phyloP scores from a whole-genome alignment of 1,140 invertebrate genomes.

The Drosophila parabipectinata region DNA sequence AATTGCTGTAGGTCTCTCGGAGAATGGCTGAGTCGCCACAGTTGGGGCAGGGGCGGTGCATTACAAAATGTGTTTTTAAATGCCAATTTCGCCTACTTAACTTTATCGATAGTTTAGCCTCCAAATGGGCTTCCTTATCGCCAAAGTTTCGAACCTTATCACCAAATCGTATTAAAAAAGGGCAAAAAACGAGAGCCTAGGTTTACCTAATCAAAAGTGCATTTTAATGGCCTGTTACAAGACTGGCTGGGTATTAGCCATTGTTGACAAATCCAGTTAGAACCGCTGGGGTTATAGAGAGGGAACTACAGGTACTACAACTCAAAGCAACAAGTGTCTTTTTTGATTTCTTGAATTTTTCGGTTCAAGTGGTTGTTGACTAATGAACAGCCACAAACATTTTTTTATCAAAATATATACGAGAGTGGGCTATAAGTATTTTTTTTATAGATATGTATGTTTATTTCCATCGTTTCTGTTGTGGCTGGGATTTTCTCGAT shows the following conservation, averaged over 20 bases:
- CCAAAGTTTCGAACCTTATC: conserved; percentile 2
- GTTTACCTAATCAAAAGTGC: conserved; percentile 32
- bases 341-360: conserved; percentile 1
- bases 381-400: conserved; percentile 35
- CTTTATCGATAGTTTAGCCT: conserved; percentile 60
- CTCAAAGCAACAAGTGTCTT: conserved; percentile 30
- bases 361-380: conserved; percentile 10
- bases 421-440: conserved; percentile 4
- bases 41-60: background rate
- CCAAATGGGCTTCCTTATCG: conserved; percentile 26
- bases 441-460: conserved; percentile 14
- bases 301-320: background rate
- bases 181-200: background rate
- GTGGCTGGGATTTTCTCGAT: conserved; percentile 35
- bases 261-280: conserved; percentile 28
- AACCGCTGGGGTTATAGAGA: conserved; percentile 1
- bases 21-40: background rate
- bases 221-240: conserved; percentile 43
- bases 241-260: background rate
- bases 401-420: conserved; percentile 32
- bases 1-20: conserved; percentile 1
- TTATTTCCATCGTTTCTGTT: conserved; percentile 16
- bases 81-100: conserved; percentile 43
- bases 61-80: conserved; percentile 61
- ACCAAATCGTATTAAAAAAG: background rate